phyloP scores from a whole-genome alignment of 2,797 vertebrate species.

The Tinamus major region DNA sequence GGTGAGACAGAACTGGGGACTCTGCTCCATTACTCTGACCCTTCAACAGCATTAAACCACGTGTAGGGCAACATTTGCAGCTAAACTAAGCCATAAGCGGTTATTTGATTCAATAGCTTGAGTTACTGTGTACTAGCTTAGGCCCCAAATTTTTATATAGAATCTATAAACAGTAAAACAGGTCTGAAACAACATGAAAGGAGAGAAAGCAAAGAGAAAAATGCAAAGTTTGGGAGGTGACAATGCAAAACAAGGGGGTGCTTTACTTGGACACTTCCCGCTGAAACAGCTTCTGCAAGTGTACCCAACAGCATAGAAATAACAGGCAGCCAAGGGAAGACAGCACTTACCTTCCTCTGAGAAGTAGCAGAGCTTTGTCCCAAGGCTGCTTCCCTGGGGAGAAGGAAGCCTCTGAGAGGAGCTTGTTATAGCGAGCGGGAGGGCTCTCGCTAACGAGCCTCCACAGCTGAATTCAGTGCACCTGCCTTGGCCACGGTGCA shows the following conservation, averaged over 20 bases:
- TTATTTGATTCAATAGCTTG: not conserved
- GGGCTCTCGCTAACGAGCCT: not conserved
- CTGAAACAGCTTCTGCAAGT: not conserved
- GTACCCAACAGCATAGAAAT: not conserved
- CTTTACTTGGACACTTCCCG: not conserved
- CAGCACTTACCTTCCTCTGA: not conserved
- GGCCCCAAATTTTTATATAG: not conserved
- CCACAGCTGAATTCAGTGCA: not conserved
- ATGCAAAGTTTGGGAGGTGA: not conserved
- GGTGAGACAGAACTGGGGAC: not conserved
- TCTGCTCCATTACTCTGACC: not conserved
- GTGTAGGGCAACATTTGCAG: not conserved
- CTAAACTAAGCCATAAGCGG: not conserved
- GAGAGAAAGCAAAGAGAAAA: not conserved
- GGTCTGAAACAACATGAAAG: not conserved
- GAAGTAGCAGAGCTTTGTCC: accelerated
- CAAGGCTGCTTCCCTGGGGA: not conserved
- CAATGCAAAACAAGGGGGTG: not conserved
- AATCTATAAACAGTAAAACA: not conserved
- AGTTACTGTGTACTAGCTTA: not conserved
- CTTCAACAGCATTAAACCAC: not conserved
- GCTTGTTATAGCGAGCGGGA: not conserved
- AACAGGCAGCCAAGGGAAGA: accelerated
- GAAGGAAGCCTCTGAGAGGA: accelerated
- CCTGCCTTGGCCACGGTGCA: not conserved